Base-by-base conservation (phyloP, 2,113 vertebrate species). In the Cyrtonyx montezumae region DNA sequence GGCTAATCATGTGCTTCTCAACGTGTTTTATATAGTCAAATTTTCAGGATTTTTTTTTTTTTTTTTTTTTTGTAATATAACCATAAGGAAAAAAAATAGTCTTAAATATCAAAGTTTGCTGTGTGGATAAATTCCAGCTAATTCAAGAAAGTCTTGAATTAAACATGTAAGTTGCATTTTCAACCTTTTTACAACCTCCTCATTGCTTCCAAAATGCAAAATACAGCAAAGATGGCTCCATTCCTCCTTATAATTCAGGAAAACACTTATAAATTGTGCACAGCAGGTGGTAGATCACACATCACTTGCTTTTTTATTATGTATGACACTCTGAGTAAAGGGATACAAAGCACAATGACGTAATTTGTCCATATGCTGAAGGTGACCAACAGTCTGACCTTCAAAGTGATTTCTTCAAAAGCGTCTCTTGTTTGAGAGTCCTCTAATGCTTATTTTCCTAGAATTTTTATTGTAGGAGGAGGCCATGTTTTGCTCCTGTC, bases 271-370 rank as follows among this genome's bases (percentile, higher is more conserved):
- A 66, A 48, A 8, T 7, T 20, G 8, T 40, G 18, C 0, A 0
- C 4, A 7, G 32, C 14, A 3, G 4, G 5, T 5, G 9, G 15
- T 3, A 67, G 5, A 75, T 55, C 9, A 34, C 6, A 19, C 20
- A 77, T 66, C 25, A 46, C 43, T 51, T 77, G 30, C 3, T 19
- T 69, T 79, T 79, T 67, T 87, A 81, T 62, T 28, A 62, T 11
- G 6, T 32, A 48, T 18, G 28, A 43, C 11, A 37, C 58, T 75
- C 8, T 23, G 67, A 40, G 30, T 14, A 70, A 79, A 86, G 49
- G 79, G 9, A 40, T 40, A 40, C 40, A 40, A 40, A 40, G 40
- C 9, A 40, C 40, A 40, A 11, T 40, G 40, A 40, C 40, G 51
- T n/a, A 45, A 48, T 10, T 55, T 40, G 71, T 71, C 28, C 11